Evolutionary conservation across 2,113 vertebrate genomes (phyloP).

Genomic region (Stegostoma tigrinum): DNA sequence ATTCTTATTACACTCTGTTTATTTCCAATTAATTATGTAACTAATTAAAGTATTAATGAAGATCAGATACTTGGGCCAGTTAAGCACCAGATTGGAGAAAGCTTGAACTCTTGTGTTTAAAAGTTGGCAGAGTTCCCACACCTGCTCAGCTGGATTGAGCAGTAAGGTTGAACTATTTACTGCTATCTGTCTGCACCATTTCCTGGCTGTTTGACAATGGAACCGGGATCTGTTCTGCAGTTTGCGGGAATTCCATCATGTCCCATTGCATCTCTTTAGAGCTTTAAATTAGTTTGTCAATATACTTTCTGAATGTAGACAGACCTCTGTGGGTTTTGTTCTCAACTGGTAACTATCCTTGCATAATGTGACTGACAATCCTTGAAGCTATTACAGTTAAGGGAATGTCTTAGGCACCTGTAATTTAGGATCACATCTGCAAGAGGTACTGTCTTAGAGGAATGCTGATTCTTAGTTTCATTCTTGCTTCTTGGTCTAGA

Average conservation of each 20-base stretch:
- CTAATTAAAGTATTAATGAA: background rate
- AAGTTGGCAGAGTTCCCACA: background rate
- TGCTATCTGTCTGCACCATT: background rate
- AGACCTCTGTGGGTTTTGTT: background rate
- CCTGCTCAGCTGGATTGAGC: background rate
- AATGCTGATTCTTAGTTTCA: background rate
- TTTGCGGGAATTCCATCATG: background rate
- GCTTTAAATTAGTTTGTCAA: too few species aligned
- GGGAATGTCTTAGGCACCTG: background rate
- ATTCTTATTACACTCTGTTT: background rate
- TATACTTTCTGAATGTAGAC: background rate
- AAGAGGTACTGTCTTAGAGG: background rate
- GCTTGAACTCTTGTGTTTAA: background rate
- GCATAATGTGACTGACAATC: background rate
- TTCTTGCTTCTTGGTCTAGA: background rate
- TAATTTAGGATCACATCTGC: background rate
- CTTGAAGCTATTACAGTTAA: background rate
- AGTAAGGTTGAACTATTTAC: background rate
- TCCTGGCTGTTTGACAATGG: background rate
- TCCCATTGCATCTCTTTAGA: too few species aligned
- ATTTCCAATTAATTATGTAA: background rate
- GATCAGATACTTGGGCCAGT: background rate
- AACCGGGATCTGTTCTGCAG: background rate
- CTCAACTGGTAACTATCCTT: background rate
- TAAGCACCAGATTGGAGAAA: too few species aligned